Percentiles rank a stretch among this genome's conserved stretches.
Conservation (phyloP, 2,797 vertebrate species). For the Phrynocephalus vlangalii region DNA sequence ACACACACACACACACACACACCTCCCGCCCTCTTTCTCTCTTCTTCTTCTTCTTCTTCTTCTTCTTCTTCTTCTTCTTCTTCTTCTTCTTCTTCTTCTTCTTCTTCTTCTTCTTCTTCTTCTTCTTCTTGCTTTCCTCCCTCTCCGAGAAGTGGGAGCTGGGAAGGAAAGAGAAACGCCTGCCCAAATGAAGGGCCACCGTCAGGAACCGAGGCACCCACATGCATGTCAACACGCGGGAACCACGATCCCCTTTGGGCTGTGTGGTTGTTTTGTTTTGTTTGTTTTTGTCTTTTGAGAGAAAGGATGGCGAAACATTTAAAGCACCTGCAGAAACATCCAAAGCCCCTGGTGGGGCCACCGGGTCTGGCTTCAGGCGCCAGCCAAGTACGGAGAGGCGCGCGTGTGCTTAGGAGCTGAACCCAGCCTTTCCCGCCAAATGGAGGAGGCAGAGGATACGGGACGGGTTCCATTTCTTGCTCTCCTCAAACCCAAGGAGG, state of each 20-base stretch:
- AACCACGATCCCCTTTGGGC: no score
- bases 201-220: no score
- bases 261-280: no score
- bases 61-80: neutral
- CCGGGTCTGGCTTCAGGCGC: neutral
- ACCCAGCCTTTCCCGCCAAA: neutral
- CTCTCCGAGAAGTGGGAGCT: neutral
- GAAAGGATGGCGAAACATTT: neutral
- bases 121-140: neutral
- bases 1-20: no score
- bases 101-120: no score
- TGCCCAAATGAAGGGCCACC: no score
- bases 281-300: neutral
- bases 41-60: neutral
- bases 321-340: neutral
- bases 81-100: neutral
- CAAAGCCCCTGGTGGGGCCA: neutral
- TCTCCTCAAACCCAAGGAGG: neutral
- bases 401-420: neutral
- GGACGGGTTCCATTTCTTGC: neutral
- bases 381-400: neutral
- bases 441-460: no score
- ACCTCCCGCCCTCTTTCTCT: accelerated
- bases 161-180: neutral
- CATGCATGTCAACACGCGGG: no score